These are phyloP conservation scores for Sardina pilchardus DNA, from an alignment of 2,113 vertebrate genomes.

Conservation along the genomic window DNA sequence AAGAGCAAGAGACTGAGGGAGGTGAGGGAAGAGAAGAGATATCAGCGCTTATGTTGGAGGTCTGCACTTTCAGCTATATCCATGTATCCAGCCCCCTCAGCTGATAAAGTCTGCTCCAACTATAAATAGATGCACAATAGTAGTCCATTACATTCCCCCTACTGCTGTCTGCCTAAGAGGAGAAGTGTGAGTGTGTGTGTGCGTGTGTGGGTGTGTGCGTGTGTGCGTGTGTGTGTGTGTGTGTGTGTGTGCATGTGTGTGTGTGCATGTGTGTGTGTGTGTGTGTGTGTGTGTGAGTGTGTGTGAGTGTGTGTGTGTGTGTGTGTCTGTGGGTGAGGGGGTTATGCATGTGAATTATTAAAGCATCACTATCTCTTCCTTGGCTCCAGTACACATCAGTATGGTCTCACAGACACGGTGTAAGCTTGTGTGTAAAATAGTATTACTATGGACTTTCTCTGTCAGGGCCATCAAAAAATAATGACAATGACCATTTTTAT, in stretches of 20 bases:
- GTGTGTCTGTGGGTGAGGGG: neutral
- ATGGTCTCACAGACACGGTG: neutral
- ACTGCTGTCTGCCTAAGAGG: slow-evolving; percentile 13
- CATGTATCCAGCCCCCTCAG: slow-evolving; percentile 43
- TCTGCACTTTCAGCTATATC: slow-evolving; percentile 50
- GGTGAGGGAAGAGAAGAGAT: neutral
- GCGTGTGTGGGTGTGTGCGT: neutral
- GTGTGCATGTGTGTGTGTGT: neutral
- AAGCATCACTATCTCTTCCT: neutral
- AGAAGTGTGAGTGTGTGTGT: neutral
- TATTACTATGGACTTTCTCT: neutral
- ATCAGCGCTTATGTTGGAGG: slow-evolving; percentile 51
- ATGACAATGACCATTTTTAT: too few species aligned
- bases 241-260: neutral
- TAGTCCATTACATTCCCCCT: slow-evolving; percentile 40
- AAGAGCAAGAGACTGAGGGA: neutral
- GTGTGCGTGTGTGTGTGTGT: neutral
- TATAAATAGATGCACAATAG: slow-evolving; percentile 65
- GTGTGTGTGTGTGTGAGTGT: neutral
- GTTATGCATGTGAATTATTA: slow-evolving; percentile 15
- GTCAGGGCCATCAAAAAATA: neutral
- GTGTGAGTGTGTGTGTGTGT: neutral
- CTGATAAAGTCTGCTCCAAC: slow-evolving; percentile 67
- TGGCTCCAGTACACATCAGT: neutral
- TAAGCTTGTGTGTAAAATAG: neutral